These are phyloP conservation scores for Lacerta agilis DNA, from an alignment of 2,797 vertebrate genomes.

Conservation along the genomic window DNA sequence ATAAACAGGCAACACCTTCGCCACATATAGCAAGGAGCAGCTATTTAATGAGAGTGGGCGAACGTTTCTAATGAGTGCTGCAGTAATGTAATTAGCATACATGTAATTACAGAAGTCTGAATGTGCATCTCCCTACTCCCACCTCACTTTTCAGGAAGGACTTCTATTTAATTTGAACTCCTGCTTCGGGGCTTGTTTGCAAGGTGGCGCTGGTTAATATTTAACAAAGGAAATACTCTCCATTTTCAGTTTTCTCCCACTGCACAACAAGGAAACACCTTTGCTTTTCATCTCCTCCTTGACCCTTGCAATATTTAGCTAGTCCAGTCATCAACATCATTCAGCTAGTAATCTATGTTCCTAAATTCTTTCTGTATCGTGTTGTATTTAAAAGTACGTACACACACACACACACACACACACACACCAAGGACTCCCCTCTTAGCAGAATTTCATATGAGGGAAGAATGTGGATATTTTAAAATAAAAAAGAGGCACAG, in stretches of 20 bases:
- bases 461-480: not conserved
- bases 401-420: no score
- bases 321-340: not conserved
- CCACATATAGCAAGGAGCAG: no score
- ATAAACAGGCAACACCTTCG: not conserved
- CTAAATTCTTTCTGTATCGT: not conserved
- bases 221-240: conserved; percentile 4
- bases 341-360: not conserved
- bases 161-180: not conserved
- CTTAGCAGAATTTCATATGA: not conserved
- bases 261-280: not conserved
- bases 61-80: not conserved
- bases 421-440: not conserved
- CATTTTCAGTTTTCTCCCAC: not conserved
- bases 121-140: not conserved
- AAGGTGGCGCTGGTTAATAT: not conserved
- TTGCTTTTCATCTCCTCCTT: not conserved
- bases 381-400: not conserved
- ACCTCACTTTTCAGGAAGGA: not conserved
- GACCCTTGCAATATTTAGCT: not conserved
- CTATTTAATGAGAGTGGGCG: not conserved
- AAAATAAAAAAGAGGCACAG: not conserved
- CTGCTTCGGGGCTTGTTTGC: not conserved
- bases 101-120: not conserved
- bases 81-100: not conserved